Evolutionary conservation across 2,113 vertebrate species (phyloP).

Genomic region (Nyctibius bracteatus): DNA sequence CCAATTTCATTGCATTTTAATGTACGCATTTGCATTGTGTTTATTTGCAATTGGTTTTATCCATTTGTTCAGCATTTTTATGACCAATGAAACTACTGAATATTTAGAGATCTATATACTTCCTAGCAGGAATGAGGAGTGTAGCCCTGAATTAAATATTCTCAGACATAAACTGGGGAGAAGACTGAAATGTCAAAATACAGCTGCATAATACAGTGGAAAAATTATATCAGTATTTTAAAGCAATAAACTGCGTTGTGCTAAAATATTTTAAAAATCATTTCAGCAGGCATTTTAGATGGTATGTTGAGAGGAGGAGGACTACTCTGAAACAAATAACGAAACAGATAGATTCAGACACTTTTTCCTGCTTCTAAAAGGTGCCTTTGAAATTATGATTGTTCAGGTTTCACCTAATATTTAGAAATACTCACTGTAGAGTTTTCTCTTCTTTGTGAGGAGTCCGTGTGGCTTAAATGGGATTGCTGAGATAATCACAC

Average conservation of each 20-base stretch:
- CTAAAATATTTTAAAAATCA: not conserved
- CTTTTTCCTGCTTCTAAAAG: constrained; percentile 5
- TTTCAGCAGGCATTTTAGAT: not conserved
- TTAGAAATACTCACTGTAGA: constrained; percentile 49
- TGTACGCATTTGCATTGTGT: constrained; percentile 56
- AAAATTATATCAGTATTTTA: not conserved
- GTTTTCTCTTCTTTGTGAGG: constrained; percentile 54
- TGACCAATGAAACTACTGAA: constrained; percentile 5
- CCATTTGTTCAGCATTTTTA: constrained; percentile 53
- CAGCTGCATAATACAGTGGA: constrained; percentile 22
- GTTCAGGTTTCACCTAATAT: constrained; percentile 40
- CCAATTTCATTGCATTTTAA: constrained; percentile 54
- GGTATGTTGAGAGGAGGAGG: not conserved
- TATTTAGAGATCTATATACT: not conserved
- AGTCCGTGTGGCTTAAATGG: not conserved
- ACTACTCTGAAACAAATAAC: not conserved
- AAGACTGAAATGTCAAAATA: constrained; percentile 49
- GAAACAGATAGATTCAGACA: not conserved
- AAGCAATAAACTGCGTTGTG: not conserved
- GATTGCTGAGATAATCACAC: constrained; percentile 49
- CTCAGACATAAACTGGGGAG: constrained; percentile 5
- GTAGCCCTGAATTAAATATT: constrained; percentile 37
- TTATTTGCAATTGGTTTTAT: constrained; percentile 41
- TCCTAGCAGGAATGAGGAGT: not conserved
- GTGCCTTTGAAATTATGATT: constrained; percentile 34